A percentile compares a stretch with the other conserved stretches of the same genome.
phyloP scores from a whole-genome alignment of 2,113 vertebrate genomes.

The Etheostoma spectabile region DNA sequence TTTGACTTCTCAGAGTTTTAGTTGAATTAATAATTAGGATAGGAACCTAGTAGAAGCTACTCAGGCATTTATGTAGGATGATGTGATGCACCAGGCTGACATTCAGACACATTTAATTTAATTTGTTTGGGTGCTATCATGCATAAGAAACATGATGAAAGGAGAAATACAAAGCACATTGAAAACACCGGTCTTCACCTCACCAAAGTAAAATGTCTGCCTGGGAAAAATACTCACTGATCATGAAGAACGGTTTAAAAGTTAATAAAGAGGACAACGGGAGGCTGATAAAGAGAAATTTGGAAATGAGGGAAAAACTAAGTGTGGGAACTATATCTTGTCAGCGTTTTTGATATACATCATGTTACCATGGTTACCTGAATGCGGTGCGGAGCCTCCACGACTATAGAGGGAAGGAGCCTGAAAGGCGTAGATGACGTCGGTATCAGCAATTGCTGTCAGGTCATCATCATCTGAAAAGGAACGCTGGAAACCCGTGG shows the following conservation, averaged over 20 bases:
- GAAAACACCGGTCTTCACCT: not conserved
- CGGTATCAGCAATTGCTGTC: constrained; percentile 85
- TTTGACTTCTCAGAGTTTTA: constrained; percentile 2
- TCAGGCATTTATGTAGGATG: constrained; percentile 6
- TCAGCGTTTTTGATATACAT: constrained; percentile 12
- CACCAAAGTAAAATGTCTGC: constrained; percentile 7
- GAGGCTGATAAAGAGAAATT: constrained; percentile 7
- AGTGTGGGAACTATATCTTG: constrained; percentile 1
- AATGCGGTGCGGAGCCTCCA: constrained; percentile 59
- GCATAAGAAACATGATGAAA: constrained; percentile 31
- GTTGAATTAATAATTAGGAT: constrained; percentile 11
- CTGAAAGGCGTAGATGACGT: constrained; percentile 92
- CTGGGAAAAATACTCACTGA: constrained; percentile 8
- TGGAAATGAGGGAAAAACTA: constrained; percentile 13
- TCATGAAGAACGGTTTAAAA: constrained; percentile 8
- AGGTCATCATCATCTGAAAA: constrained; percentile 91
- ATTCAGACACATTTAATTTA: constrained; percentile 29
- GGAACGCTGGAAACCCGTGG: constrained; percentile 90
- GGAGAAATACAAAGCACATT: constrained; percentile 22
- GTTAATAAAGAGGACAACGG: constrained; percentile 12
- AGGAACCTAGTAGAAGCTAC: not conserved
- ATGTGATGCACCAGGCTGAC: not conserved
- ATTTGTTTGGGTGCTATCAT: constrained; percentile 33
- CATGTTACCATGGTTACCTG: constrained; percentile 83
- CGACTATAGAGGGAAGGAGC: constrained; percentile 76